These are phyloP conservation scores for Hecatera dysodea DNA, from an alignment of 2,888 invertebrate genomes.

Conservation along the genomic window DNA sequence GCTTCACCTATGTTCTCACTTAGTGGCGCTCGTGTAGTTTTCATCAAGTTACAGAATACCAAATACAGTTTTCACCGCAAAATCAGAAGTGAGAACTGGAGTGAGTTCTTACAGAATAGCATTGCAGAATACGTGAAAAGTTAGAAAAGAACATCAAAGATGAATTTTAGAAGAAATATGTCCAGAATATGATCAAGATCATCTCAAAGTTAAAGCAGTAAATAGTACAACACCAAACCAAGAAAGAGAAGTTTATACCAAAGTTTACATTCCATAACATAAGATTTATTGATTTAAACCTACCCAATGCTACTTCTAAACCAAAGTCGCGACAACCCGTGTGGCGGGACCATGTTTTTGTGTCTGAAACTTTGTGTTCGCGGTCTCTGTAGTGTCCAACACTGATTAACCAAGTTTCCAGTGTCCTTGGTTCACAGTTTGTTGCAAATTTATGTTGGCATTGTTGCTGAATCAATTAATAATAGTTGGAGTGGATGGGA, in stretches of 20 bases:
- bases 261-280: slow-evolving; percentile 15
- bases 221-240: neutral
- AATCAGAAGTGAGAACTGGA: too few relatives aligned
- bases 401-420: slow-evolving; percentile 61
- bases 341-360: slow-evolving; percentile 57
- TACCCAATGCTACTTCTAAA: slow-evolving; percentile 10
- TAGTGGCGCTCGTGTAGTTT: too few relatives aligned
- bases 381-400: slow-evolving; percentile 47
- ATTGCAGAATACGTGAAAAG: too few relatives aligned
- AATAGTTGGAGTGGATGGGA: slow-evolving; percentile 43
- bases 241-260: neutral
- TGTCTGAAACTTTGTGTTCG: slow-evolving; percentile 51
- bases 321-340: slow-evolving; percentile 41
- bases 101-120: too few relatives aligned
- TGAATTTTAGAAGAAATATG: too few relatives aligned
- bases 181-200: too few relatives aligned
- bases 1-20: too few relatives aligned
- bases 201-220: neutral
- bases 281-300: slow-evolving; percentile 34
- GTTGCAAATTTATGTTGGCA: slow-evolving; percentile 51
- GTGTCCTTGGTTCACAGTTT: slow-evolving; percentile 47
- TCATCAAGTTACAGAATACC: too few relatives aligned
- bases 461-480: slow-evolving; percentile 58
- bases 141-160: too few relatives aligned
- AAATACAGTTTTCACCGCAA: too few relatives aligned